phyloP scores from a whole-genome alignment of 2,888 invertebrate genomes.

The Apeira syringaria region DNA sequence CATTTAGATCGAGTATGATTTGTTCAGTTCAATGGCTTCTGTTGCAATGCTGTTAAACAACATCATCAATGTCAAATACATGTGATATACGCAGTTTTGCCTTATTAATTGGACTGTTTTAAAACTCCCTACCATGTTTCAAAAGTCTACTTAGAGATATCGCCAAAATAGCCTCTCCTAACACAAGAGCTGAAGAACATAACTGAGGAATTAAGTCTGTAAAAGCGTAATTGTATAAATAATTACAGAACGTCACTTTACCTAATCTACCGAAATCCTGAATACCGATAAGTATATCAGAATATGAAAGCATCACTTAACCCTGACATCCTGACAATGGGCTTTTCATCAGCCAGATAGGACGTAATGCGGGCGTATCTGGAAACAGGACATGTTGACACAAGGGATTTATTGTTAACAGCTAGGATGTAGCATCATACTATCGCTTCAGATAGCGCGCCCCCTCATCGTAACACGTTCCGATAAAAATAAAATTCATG shows the following conservation, averaged over 20 bases:
- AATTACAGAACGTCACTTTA: too few relatives aligned
- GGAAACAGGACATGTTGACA: slow-evolving; percentile 37
- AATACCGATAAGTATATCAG: neutral
- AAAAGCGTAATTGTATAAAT: too few relatives aligned
- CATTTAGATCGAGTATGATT: slow-evolving; percentile 34
- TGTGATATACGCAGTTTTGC: too few relatives aligned
- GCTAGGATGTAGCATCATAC: slow-evolving; percentile 44
- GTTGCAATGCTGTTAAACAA: slow-evolving; percentile 5
- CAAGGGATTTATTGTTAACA: slow-evolving; percentile 49
- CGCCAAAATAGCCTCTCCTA: too few relatives aligned
- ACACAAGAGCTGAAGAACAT: too few relatives aligned
- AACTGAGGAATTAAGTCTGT: too few relatives aligned
- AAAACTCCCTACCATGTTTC: too few relatives aligned
- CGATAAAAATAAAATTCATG: slow-evolving; percentile 40
- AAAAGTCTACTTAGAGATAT: too few relatives aligned
- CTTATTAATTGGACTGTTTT: too few relatives aligned
- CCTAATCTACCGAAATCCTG: too few relatives aligned
- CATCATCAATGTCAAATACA: too few relatives aligned
- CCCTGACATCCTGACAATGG: slow-evolving; percentile 19
- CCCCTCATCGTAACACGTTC: slow-evolving; percentile 32
- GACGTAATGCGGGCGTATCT: slow-evolving; percentile 31
- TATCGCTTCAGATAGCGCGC: slow-evolving; percentile 52
- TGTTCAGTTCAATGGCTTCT: slow-evolving; percentile 25
- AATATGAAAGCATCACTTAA: neutral
- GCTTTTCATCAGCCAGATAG: slow-evolving; percentile 17